Evolutionary conservation across 2,888 invertebrate species (phyloP).

Genomic region (Ferdinandea cuprea): DNA sequence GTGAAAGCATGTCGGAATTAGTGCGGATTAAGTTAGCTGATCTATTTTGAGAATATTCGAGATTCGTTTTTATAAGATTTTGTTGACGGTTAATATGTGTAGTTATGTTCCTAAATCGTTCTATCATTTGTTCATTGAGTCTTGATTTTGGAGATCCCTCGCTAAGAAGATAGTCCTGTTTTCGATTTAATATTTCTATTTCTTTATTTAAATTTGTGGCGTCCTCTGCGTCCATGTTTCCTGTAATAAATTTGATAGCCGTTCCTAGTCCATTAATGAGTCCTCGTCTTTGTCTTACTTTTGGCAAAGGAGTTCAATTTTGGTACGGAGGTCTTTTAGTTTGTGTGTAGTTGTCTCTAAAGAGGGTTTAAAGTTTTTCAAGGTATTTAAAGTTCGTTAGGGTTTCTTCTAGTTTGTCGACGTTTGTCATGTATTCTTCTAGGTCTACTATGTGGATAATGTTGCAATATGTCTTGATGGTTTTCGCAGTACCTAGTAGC

Average conservation of each 20-base stretch:
- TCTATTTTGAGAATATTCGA: too few species aligned
- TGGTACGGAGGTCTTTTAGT: not conserved
- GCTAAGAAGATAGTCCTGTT: not conserved
- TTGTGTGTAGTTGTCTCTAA: not conserved
- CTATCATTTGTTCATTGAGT: too few species aligned
- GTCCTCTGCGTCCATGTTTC: slow-evolving; percentile 24
- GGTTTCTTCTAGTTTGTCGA: not conserved
- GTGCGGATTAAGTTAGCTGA: too few species aligned
- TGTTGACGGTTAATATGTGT: too few species aligned
- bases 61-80: too few species aligned
- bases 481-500: not conserved
- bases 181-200: not conserved
- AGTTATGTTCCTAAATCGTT: too few species aligned
- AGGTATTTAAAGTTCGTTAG: not conserved
- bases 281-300: not conserved
- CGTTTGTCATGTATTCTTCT: slow-evolving; percentile 16
- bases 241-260: slow-evolving; percentile 12
- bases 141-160: too few species aligned
- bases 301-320: not conserved
- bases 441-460: not conserved
- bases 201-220: not conserved
- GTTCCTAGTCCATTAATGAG: too few species aligned
- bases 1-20: too few species aligned
- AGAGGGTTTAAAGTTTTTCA: not conserved
- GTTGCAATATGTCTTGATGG: not conserved